phyloP scores from a whole-genome alignment of 2,113 vertebrate species.

The Kryptolebias marmoratus region DNA sequence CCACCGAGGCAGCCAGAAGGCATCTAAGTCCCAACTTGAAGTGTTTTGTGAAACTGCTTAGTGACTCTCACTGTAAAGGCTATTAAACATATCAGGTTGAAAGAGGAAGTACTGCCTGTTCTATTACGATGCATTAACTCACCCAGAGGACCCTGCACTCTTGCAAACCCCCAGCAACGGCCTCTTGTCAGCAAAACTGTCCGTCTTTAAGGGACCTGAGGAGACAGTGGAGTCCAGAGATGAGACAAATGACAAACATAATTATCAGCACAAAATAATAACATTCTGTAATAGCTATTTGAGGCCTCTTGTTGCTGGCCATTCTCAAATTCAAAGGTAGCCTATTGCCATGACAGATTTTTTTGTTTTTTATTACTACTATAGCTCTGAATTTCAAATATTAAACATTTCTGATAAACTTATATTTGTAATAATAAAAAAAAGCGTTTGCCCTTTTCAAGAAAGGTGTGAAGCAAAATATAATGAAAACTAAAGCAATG shows the following conservation, averaged over 20 bases:
- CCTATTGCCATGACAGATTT: constrained; percentile 72
- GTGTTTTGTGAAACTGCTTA: neutral
- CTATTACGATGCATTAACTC: constrained; percentile 73
- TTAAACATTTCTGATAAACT: too few relatives aligned
- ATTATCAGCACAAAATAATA: constrained; percentile 66
- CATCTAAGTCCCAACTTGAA: too few relatives aligned
- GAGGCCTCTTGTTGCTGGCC: constrained; percentile 57
- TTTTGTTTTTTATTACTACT: constrained; percentile 30
- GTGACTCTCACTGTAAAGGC: neutral
- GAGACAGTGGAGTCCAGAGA: constrained; percentile 56
- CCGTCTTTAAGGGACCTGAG: constrained; percentile 88
- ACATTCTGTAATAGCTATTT: constrained; percentile 66
- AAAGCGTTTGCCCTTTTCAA: neutral
- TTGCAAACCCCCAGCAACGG: constrained; percentile 97
- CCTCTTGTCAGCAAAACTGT: constrained; percentile 93
- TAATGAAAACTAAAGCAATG: neutral
- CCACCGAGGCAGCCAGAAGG: too few relatives aligned
- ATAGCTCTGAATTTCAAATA: too few relatives aligned
- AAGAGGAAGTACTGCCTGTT: constrained; percentile 30
- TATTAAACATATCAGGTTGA: neutral
- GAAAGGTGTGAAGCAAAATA: neutral
- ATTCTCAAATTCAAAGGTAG: constrained; percentile 56
- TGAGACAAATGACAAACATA: constrained; percentile 62
- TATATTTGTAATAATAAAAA: too few relatives aligned
- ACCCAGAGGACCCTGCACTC: constrained; percentile 95